Evolutionary conservation across 2,797 vertebrate genomes (phyloP).

Genomic region (Novumbra hubbsi): DNA sequence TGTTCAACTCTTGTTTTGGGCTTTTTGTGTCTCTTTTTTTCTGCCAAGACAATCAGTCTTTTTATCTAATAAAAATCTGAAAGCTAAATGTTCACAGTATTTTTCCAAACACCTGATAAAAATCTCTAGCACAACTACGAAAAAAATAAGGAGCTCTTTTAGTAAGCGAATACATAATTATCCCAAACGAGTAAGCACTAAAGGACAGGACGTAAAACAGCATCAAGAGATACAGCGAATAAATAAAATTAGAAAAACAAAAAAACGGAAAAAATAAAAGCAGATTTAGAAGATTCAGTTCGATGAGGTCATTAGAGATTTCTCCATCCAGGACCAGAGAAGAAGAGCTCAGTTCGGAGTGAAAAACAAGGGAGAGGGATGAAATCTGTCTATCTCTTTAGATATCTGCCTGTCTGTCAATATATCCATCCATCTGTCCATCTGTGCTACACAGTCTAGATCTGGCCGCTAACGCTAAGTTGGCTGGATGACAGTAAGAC

Average conservation of each 20-base stretch:
- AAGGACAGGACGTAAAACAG: constrained; percentile 75
- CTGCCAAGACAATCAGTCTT: constrained; percentile 65
- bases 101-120: constrained; percentile 84
- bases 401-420: constrained; percentile 23
- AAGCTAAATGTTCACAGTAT: constrained; percentile 87
- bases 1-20: constrained; percentile 64
- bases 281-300: constrained; percentile 75
- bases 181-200: constrained; percentile 77
- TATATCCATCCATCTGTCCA: constrained; percentile 30
- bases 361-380: constrained; percentile 55
- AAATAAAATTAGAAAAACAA: constrained; percentile 62
- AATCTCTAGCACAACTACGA: constrained; percentile 81
- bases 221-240: constrained; percentile 76
- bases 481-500: constrained; percentile 52
- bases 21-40: constrained; percentile 58
- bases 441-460: constrained; percentile 57
- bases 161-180: constrained; percentile 73
- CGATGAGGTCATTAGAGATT: constrained; percentile 82
- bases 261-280: constrained; percentile 70
- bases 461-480: constrained; percentile 34
- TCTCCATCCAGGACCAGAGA: constrained; percentile 78
- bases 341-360: constrained; percentile 38
- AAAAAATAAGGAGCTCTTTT: constrained; percentile 77
- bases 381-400: constrained; percentile 33
- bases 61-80: constrained; percentile 80